A percentile compares a stretch with the other conserved stretches of the same genome.
These are phyloP conservation scores for Galendromus occidentalis DNA, from an alignment of 1,140 invertebrate genomes.

Conservation along the genomic window DNA sequence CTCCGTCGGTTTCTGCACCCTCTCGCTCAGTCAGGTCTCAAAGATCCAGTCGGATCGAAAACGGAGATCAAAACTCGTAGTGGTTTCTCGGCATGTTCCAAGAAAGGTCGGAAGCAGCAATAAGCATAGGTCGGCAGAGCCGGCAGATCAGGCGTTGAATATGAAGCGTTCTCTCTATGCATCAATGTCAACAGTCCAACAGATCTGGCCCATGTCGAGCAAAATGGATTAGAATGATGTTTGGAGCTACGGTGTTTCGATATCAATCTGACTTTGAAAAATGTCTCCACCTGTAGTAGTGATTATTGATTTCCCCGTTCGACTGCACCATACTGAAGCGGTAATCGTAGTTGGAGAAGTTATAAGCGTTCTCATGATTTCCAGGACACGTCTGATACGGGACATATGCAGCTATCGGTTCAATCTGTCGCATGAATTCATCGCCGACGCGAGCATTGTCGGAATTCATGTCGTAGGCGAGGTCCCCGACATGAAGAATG, in stretches of 20 bases:
- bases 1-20: too few relatives aligned
- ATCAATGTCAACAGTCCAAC: too few relatives aligned
- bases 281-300: conserved; percentile 36
- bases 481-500: conserved; percentile 61
- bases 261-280: too few relatives aligned
- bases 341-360: conserved; percentile 60
- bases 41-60: too few relatives aligned
- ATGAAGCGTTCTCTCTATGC: too few relatives aligned
- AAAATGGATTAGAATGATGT: background rate
- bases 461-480: conserved; percentile 6
- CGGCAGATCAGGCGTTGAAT: too few relatives aligned
- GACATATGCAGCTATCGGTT: conserved; percentile 59
- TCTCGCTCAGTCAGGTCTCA: too few relatives aligned
- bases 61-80: too few relatives aligned
- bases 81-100: too few relatives aligned
- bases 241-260: background rate
- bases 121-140: too few relatives aligned
- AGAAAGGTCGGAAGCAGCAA: too few relatives aligned
- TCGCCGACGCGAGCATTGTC: conserved; percentile 56
- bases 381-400: conserved; percentile 81
- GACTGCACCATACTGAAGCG: conserved; percentile 70
- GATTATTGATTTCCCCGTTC: conserved; percentile 43
- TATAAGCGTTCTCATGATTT: conserved; percentile 69
- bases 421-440: conserved; percentile 72
- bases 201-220: too few relatives aligned